Base-by-base conservation (phyloP, 2,797 vertebrate species). In the Thamnophis elegans region DNA sequence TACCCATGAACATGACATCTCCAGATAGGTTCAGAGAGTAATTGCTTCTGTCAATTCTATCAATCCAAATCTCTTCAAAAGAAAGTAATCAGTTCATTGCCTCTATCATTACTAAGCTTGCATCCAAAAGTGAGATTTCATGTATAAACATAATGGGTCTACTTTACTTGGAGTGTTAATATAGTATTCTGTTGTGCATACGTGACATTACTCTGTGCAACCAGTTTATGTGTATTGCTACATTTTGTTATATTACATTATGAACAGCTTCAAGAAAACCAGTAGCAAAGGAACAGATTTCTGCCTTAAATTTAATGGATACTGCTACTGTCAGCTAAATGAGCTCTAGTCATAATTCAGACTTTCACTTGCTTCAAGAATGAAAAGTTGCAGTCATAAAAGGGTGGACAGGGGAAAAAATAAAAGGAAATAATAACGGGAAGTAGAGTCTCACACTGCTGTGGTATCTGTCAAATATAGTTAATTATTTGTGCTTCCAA, bases 281-380 rank as follows among this genome's bases (percentile, higher is more conserved):
- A 90, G n/a, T 55, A 26, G 47, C 90, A 91, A 85, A 0, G 1
- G 47, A 56, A 2, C 12, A 91, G 1, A 25, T 87, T 0, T n/a
- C 62, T n/a, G 0, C 0, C 18, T 94, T 93, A 88, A 22, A 86
- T 1, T 0, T 5, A 28, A 65, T 93, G 92, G 93, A 91, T 0
- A 91, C 16, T 16, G 0, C 16, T 56, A 93, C 14, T 87, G 28
- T 90, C 93, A 88, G 62, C 90, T 47, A 91, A 65, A 60, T 94
- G 88, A 13, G 47, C 0, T 65, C 90, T 65, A 65, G 25, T 28
- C 53, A 90, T 93, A 51, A 92, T 92, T 92, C 91, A 92, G 89
- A 25, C 16, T 51, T 22, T 88, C 65, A 59, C 92, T 88, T n/a
- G 28, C 56, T 53, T 85, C 58, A 53, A 28, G 51, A 68, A 18